These are phyloP conservation scores for Gobio gobio DNA, from an alignment of 2,113 vertebrate genomes.

Conservation along the genomic window DNA sequence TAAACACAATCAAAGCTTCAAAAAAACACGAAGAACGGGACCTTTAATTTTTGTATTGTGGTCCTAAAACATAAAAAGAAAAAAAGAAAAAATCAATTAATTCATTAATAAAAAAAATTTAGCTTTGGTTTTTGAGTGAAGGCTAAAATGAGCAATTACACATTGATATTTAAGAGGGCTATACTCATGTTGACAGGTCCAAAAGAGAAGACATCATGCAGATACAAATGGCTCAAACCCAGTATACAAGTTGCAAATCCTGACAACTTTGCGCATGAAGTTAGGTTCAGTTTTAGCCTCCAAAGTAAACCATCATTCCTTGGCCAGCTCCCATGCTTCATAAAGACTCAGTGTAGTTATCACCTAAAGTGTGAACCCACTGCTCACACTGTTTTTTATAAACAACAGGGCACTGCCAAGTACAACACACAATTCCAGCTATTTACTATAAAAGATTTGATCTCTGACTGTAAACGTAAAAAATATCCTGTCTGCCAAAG, in stretches of 20 bases:
- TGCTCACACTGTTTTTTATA: constrained; percentile 70
- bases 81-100: background rate
- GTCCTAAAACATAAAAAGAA: background rate
- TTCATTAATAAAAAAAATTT: too few species aligned
- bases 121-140: background rate
- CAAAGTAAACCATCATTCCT: constrained; percentile 70
- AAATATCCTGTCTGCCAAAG: constrained; percentile 62
- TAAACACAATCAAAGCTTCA: too few species aligned
- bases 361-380: constrained; percentile 76
- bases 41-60: background rate
- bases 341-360: constrained; percentile 79
- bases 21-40: too few species aligned
- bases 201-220: constrained; percentile 49
- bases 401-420: constrained; percentile 70
- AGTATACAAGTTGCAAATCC: constrained; percentile 73
- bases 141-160: background rate
- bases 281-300: constrained; percentile 71
- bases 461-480: constrained; percentile 68
- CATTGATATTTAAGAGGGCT: background rate
- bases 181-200: background rate
- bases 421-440: constrained; percentile 72
- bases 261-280: constrained; percentile 75
- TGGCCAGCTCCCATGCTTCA: constrained; percentile 66
- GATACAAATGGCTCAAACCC: constrained; percentile 62
- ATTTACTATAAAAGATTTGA: constrained; percentile 76